Conservation (phyloP, 2,797 vertebrate species). For the Leucoraja ocellata region DNA sequence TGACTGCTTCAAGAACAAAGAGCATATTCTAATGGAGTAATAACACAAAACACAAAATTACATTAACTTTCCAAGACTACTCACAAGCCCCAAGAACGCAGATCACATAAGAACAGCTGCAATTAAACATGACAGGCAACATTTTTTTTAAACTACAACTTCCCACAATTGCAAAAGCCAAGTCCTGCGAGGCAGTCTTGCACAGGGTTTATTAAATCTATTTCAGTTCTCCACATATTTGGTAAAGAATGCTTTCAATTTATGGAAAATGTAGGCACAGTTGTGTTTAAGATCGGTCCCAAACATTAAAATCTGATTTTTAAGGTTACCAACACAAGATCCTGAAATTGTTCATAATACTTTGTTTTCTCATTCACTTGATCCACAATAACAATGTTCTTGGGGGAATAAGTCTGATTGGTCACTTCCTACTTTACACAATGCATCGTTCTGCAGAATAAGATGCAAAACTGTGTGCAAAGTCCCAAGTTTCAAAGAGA, state of each 20-base stretch:
- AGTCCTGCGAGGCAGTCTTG: background rate
- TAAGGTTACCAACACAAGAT: background rate
- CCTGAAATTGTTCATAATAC: background rate
- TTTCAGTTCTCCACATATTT: background rate
- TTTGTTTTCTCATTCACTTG: constrained; percentile 36
- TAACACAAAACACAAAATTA: constrained; percentile 62
- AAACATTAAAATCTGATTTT: background rate
- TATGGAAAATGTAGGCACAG: background rate
- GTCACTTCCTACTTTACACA: constrained; percentile 39
- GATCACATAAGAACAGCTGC: constrained; percentile 2
- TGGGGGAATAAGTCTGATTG: background rate
- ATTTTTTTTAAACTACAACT: background rate
- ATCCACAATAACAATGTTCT: constrained; percentile 22
- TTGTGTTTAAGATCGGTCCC: background rate
- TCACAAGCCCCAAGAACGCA: constrained; percentile 18
- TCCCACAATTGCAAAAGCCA: background rate
- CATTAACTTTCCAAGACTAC: constrained; percentile 30
- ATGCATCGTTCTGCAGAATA: constrained; percentile 50
- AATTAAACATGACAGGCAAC: background rate
- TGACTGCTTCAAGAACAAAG: constrained; percentile 71
- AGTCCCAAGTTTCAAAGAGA: constrained; percentile 52
- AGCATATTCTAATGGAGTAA: constrained; percentile 64
- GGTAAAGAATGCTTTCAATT: background rate
- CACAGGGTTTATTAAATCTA: background rate
- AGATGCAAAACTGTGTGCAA: constrained; percentile 45